These are phyloP conservation scores for Desmophyllum pertusum DNA, from an alignment of 92 coral and sea anemone species.

Conservation along the genomic window DNA sequence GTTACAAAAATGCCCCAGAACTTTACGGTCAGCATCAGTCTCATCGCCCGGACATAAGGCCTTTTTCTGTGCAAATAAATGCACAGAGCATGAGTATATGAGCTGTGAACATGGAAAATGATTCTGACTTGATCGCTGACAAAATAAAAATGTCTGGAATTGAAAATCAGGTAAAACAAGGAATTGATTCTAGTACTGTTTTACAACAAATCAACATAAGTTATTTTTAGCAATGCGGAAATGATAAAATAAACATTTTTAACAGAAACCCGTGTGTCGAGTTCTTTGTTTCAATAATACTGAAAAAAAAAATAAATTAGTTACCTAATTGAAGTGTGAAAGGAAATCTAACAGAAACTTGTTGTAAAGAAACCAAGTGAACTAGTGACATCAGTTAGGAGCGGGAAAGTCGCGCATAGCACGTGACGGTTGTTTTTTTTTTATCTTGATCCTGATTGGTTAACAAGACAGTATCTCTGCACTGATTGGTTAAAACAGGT, in stretches of 20 bases:
- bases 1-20: not conserved
- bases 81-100: too few relatives aligned
- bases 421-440: not conserved
- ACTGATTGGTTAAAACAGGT: not conserved
- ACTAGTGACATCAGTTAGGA: too few relatives aligned
- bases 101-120: not conserved
- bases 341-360: too few relatives aligned
- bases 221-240: not conserved
- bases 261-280: not conserved
- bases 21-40: not conserved
- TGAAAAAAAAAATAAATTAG: too few relatives aligned
- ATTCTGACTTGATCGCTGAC: not conserved
- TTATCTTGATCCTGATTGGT: not conserved
- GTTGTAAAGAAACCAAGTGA: too few relatives aligned
- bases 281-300: too few relatives aligned
- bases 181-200: not conserved
- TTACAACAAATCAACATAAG: not conserved
- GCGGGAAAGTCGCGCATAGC: not conserved
- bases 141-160: not conserved
- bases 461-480: not conserved
- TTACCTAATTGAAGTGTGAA: too few relatives aligned
- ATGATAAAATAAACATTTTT: conserved; percentile 16
- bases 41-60: not conserved
- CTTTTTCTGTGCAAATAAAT: not conserved
- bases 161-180: not conserved